Conservation (phyloP, 2,888 invertebrate species). For the Onchidella celtica region DNA sequence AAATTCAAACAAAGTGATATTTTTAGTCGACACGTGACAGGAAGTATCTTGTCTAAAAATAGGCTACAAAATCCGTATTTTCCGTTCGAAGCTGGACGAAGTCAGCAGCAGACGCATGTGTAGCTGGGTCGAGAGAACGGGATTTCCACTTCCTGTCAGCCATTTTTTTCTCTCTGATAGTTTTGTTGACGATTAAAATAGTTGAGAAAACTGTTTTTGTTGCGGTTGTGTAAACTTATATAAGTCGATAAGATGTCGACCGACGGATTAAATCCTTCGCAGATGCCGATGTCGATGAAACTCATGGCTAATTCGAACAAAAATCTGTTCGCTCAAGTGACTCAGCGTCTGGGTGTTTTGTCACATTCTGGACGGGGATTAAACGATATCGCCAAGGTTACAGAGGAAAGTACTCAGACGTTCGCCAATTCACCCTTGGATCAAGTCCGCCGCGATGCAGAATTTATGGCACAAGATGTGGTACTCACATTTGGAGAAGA, state of each 20-base stretch:
- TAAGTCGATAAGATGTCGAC: constrained; percentile 8
- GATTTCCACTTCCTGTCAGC: too few relatives aligned
- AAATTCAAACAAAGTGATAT: too few relatives aligned
- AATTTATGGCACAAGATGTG: constrained; percentile 70
- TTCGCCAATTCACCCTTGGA: constrained; percentile 65
- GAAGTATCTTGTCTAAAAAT: too few relatives aligned
- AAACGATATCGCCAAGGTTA: constrained; percentile 62
- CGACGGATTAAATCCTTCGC: neutral
- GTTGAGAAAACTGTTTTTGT: too few relatives aligned
- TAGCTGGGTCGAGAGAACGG: too few relatives aligned
- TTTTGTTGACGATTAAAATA: too few relatives aligned
- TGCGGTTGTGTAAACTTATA: too few relatives aligned
- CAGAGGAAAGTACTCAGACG: constrained; percentile 67
- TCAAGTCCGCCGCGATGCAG: constrained; percentile 68
- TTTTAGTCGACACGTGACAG: too few relatives aligned
- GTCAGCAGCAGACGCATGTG: too few relatives aligned
- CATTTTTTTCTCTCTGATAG: too few relatives aligned
- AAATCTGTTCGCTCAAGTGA: constrained; percentile 70
- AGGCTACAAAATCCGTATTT: too few relatives aligned
- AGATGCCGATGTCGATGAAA: neutral
- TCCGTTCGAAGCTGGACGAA: too few relatives aligned
- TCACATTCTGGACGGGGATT: constrained; percentile 62
- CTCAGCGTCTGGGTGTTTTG: constrained; percentile 69
- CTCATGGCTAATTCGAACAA: constrained; percentile 46
- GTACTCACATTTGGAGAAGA: constrained; percentile 64